A percentile compares a stretch with the other conserved stretches of the same genome.
Evolutionary conservation across 2,113 vertebrate genomes (phyloP).

Genomic region (Bubo scandiacus): DNA sequence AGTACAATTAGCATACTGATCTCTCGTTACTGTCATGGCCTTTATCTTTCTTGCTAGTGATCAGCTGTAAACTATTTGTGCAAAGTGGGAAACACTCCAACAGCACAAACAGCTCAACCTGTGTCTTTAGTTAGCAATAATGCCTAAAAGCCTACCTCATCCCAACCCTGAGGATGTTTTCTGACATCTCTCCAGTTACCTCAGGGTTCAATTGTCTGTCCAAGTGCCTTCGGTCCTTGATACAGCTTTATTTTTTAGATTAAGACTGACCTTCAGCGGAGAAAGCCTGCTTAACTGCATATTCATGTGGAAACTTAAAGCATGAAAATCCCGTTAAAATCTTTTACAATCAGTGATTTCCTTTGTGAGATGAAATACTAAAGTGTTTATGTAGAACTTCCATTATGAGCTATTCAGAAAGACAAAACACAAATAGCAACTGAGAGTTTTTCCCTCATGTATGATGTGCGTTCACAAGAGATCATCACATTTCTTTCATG

Average conservation of each 20-base stretch:
- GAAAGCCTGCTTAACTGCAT: not conserved
- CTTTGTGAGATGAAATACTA: fast-evolving
- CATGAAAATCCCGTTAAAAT: not conserved
- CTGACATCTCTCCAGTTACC: not conserved
- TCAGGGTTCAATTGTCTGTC: not conserved
- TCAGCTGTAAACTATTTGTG: not conserved
- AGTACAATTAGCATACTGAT: not conserved
- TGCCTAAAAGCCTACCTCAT: not conserved
- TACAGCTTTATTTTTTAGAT: not conserved
- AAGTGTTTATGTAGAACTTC: not conserved
- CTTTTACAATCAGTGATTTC: not conserved
- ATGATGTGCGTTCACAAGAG: not conserved
- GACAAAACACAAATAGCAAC: not conserved
- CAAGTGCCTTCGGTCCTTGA: not conserved
- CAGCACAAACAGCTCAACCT: not conserved
- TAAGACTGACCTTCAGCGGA: not conserved
- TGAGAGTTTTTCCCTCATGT: not conserved
- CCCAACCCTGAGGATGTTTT: not conserved
- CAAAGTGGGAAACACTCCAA: not conserved
- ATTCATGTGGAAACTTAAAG: not conserved
- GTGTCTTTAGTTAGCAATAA: not conserved
- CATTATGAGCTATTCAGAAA: not conserved
- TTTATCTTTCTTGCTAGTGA: not conserved
- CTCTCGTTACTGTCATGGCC: not conserved
- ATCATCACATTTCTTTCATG: not conserved